A percentile compares a stretch with the other conserved stretches of the same genome.
Evolutionary conservation across 2,888 invertebrate genomes (phyloP).

Genomic region (Mimas tiliae): DNA sequence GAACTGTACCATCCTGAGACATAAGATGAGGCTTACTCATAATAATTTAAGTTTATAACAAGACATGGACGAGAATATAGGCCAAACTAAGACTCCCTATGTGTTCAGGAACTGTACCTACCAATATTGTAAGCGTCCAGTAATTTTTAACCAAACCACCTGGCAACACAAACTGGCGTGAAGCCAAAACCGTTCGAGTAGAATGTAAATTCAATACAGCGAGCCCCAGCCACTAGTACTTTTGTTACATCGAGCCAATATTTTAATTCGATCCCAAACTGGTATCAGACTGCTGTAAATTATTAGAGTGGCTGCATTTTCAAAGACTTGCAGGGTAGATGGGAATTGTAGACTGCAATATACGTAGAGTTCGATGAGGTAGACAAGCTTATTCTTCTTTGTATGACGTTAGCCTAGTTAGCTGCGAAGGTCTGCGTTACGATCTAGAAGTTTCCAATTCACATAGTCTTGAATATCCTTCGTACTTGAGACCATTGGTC

Average conservation of each 20-base stretch:
- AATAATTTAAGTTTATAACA: too few relatives aligned
- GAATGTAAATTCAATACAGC: constrained; percentile 62
- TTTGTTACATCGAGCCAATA: constrained; percentile 31
- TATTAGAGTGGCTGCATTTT: not conserved
- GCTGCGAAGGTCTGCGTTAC: too few relatives aligned
- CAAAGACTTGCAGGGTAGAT: not conserved
- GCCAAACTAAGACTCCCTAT: too few relatives aligned
- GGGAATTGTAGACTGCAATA: not conserved
- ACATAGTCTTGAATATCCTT: too few relatives aligned
- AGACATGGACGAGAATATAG: too few relatives aligned
- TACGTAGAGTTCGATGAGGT: not conserved
- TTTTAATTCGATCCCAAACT: constrained; percentile 47
- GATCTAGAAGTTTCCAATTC: too few relatives aligned
- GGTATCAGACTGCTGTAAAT: constrained; percentile 32
- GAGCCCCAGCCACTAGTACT: constrained; percentile 47
- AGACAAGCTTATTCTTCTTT: not conserved
- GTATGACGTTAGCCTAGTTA: too few relatives aligned
- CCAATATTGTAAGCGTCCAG: not conserved
- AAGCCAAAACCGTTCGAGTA: constrained; percentile 48
- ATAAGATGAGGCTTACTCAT: too few relatives aligned
- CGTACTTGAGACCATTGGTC: too few relatives aligned
- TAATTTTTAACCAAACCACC: not conserved
- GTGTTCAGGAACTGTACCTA: not conserved
- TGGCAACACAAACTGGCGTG: constrained; percentile 41
- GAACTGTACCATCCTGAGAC: too few relatives aligned